These are phyloP conservation scores for Gorilla gorilla DNA, from an alignment of 2,113 vertebrate genomes.

Conservation along the genomic window DNA sequence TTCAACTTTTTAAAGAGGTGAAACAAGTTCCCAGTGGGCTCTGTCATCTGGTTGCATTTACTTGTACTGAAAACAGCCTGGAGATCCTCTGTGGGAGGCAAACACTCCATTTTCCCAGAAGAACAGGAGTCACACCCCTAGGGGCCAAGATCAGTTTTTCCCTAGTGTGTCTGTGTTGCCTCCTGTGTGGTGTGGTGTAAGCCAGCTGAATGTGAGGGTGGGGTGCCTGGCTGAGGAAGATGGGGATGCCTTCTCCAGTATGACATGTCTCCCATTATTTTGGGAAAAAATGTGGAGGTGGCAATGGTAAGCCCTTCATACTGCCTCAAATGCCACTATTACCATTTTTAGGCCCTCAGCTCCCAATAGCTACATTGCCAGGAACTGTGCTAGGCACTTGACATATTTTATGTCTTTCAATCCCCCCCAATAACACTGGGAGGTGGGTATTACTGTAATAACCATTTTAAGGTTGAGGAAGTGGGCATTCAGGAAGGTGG, in stretches of 20 bases:
- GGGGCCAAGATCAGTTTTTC: neutral
- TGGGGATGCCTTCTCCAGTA: neutral
- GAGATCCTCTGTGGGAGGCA: no score
- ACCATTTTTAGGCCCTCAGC: neutral
- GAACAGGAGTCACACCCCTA: neutral
- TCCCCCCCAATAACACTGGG: neutral
- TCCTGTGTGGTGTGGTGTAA: neutral
- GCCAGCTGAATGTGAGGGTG: no score
- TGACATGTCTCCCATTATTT: neutral
- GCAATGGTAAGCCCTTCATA: accelerated
- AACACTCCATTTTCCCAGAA: neutral
- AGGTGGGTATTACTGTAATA: neutral
- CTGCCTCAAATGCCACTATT: accelerated
- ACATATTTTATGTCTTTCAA: neutral
- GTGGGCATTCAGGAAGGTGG: neutral
- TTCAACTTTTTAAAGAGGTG: neutral
- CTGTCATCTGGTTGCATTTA: neutral
- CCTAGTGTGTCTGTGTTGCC: neutral
- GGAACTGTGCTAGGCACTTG: neutral
- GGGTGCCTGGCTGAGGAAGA: neutral
- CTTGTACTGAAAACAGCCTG: neutral
- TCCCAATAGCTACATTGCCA: neutral
- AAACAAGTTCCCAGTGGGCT: neutral
- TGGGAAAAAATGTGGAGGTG: neutral
- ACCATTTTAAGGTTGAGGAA: neutral